These are phyloP conservation scores for Bruchidius siliquastri DNA, from an alignment of 2,888 invertebrate species.

Conservation along the genomic window DNA sequence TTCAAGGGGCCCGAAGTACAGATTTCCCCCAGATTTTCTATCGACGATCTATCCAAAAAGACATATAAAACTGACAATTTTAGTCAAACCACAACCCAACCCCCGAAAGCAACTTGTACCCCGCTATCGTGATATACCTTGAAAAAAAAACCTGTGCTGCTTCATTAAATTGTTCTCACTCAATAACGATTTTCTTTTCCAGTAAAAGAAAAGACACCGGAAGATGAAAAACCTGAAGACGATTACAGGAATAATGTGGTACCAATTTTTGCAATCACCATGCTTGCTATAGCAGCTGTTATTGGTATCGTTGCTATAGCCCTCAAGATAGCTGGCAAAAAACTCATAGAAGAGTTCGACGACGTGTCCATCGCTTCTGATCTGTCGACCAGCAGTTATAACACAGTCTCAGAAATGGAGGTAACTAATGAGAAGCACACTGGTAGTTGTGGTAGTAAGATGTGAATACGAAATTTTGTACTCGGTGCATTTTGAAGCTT, in stretches of 20 bases:
- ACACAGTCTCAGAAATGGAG: constrained; percentile 34
- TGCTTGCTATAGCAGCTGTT: constrained; percentile 56
- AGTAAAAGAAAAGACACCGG: constrained; percentile 31
- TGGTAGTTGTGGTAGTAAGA: not conserved
- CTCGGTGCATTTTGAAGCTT: no score
- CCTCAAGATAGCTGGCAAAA: constrained; percentile 54
- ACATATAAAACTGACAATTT: no score
- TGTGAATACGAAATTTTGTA: not conserved
- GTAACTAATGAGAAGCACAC: constrained; percentile 15
- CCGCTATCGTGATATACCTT: no score
- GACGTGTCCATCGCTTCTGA: constrained; percentile 44
- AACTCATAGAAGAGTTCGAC: constrained; percentile 46
- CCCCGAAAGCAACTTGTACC: no score
- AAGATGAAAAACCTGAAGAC: constrained; percentile 12
- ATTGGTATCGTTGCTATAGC: constrained; percentile 54
- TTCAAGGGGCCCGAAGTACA: no score
- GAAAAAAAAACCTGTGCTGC: no score
- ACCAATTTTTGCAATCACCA: constrained; percentile 49
- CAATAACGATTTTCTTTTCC: constrained; percentile 14
- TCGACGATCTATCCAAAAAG: no score
- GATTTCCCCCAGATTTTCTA: no score
- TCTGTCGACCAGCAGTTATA: constrained; percentile 33
- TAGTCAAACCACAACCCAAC: no score
- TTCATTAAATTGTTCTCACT: not conserved
- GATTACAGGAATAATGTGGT: constrained; percentile 28